These are phyloP conservation scores for Gambelia wislizenii DNA, from an alignment of 2,797 vertebrate genomes.

Conservation along the genomic window DNA sequence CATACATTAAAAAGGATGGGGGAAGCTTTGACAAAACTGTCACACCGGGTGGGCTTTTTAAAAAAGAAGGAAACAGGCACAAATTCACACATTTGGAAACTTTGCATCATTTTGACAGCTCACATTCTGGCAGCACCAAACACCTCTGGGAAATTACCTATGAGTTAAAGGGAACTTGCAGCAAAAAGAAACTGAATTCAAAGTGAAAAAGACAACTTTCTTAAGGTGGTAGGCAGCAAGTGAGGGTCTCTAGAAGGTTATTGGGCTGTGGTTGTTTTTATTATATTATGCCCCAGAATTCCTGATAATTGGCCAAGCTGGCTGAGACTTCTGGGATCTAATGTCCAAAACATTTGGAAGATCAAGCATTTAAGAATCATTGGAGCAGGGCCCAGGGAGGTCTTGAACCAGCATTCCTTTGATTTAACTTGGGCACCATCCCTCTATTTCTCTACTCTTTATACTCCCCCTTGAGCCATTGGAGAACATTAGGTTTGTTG, in stretches of 20 bases:
- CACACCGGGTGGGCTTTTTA: conserved; percentile 67
- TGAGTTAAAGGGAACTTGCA: conserved; percentile 46
- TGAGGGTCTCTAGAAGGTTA: too few species aligned
- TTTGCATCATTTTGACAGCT: conserved; percentile 79
- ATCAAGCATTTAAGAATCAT: background rate
- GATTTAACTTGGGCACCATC: too few species aligned
- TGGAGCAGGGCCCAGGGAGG: too few species aligned
- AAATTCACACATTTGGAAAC: conserved; percentile 50
- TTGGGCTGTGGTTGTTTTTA: background rate
- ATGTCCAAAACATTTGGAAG: background rate
- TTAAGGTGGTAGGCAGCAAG: conserved; percentile 1
- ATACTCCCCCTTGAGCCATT: too few species aligned
- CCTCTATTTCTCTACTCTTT: too few species aligned
- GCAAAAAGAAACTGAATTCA: background rate
- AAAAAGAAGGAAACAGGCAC: conserved; percentile 54
- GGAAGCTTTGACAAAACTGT: conserved; percentile 77
- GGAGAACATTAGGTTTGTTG: too few species aligned
- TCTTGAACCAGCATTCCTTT: too few species aligned
- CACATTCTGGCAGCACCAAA: conserved; percentile 67
- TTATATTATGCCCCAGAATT: too few species aligned
- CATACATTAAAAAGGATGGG: conserved; percentile 15
- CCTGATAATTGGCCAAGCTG: background rate
- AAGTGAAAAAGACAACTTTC: background rate
- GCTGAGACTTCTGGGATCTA: background rate
- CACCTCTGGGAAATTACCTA: conserved; percentile 75